Evolutionary conservation across 1,140 invertebrate species (phyloP), one percentile per base, ranked within the genome.

Genomic region (Sminthurinus signatus): DNA sequence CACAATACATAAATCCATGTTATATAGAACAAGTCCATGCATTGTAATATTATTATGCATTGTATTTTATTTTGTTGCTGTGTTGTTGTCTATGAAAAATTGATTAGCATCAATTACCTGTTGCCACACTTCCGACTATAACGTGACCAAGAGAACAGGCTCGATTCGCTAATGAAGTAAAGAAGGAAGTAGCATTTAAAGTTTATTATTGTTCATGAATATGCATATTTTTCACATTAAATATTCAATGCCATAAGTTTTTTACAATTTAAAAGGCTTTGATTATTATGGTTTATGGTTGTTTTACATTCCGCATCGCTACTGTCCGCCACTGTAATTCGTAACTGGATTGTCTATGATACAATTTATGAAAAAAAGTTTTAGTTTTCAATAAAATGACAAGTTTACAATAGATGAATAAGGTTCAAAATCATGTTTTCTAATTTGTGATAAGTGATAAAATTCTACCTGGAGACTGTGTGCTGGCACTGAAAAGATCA

Each of bases 401-500:
- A 19, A 5, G 19, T 48, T 48, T 10, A 8, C 19, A 10, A 48
- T 19, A 48, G 10, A 19, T 10, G 46, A 5, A 48, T 17, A 10
- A 8, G 23, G 46, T 10, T 5, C 17, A 19, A 48, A 19, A 19
- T 48, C 10, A 21, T 5, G 21, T 23, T 48, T 8, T 17, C 19
- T 17, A 48, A 48, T 48, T 48, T 23, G 10, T 23, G 5, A 17
- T 19, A 48, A 48, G 19, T 19, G 5, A 25, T 12, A 8, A n/a
- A 2, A 19, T 46, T 60, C 68, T 76, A 85, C 83, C 78, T 84
- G 82, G 62, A 86, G 72, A 50, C 80, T 76, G 63, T 85, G 82
- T 10, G 83, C 82, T 68, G 86, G 85, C 25, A 89, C 83, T 64
- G 80, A 86, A 74, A 89, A 88, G 67, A 88, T 88, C 78, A 89